Evolutionary conservation across 2,888 invertebrate species (phyloP), one percentile per base, ranked within the genome.

Genomic region (Platycheirus rosarum): DNA sequence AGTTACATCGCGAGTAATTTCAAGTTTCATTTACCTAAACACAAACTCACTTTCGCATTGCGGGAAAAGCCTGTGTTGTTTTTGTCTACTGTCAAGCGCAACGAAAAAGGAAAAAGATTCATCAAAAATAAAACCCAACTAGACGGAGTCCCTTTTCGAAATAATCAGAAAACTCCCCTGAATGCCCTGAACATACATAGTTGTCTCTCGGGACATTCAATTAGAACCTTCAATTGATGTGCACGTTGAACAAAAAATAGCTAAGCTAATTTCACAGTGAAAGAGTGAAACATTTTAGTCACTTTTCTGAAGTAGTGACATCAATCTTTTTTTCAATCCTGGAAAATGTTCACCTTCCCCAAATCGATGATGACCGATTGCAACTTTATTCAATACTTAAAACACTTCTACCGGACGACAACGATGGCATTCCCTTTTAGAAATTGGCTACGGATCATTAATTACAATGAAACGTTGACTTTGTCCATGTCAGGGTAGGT

Each of bases 381-480:
- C 40, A 53, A 77, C 48, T 42, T 13, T 62, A 53, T n/a, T 65
- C 60, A 49, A 51, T 49, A 62, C 29, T 37, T 23, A 16, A 65
- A 55, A 23, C 14, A 29, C 48, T 48, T 40, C 37, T 13, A n/a
- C 13, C n/a, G 2, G 37, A 40, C 13, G 37, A 40, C 13, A 13
- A 40, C 13, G 37, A 40, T 6, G 5, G 11, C 14, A 40, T 20
- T 60, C 29, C 57, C 57, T 60, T 60, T 42, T 46, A 62, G 60
- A 78, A 84, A 78, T 75, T 84, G 68, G 71, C 77, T 53, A 82
- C 55, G 82, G 77, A 71, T 68, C 82, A 77, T 82, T 77, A 82
- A 82, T 82, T 82, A 71, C 55, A 68, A 13, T 37, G 53, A 48
- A 82, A 44, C 51, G 20, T 68, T 11, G 53, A 32, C 23, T 7